Base-by-base conservation (phyloP, 2,888 invertebrate genomes). In the Phengaris alcon region DNA sequence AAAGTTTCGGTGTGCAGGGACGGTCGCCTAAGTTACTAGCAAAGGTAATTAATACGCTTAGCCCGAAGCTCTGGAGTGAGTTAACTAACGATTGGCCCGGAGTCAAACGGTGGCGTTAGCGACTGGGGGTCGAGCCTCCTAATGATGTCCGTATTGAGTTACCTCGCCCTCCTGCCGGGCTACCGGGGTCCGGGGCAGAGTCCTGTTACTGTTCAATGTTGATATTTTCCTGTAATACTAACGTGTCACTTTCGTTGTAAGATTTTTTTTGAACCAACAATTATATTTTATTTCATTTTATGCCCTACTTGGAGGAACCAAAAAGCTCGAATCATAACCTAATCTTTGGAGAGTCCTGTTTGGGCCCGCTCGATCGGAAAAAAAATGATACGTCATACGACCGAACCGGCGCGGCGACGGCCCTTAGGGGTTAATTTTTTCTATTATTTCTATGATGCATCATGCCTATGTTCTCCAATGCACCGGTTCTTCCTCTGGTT, bases 101-200 rank as follows among this genome's bases (percentile, higher is more conserved):
- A 64, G 64, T 64, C 35, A 64, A 22, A 64, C 35, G 10, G 64
- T 64, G 35, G 44, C 35, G 64, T 12, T 44, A 64, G 6, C 35
- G 64, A 64, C 35, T 64, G 12, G 35, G 64, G 12, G 35, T 35
- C 12, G 22, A 22, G 22, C 59, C 59, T 15, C n/a, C 64, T 22
- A 64, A 64, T 64, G 35, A 64, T 6, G 12, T 64, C 64, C 13
- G 44, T 64, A 64, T 64, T 6, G 64, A 44, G 64, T 64, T 64
- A 64, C 64, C 64, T 35, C 64, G 35, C 64, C 35, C 35, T 35
- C 35, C 35, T 35, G 35, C 35, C 35, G 35, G 35, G 35, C 35
- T 4, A 4, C 35, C 35, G 35, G 35, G 35, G 3, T 35, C 35
- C 35, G 35, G 35, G 35, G 35, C 35, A 35, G 35, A 35, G 48